A percentile compares a stretch with the other conserved stretches of the same genome.
Evolutionary conservation across 2,797 vertebrate species (phyloP).

Genomic region (Epinephelus coioides): DNA sequence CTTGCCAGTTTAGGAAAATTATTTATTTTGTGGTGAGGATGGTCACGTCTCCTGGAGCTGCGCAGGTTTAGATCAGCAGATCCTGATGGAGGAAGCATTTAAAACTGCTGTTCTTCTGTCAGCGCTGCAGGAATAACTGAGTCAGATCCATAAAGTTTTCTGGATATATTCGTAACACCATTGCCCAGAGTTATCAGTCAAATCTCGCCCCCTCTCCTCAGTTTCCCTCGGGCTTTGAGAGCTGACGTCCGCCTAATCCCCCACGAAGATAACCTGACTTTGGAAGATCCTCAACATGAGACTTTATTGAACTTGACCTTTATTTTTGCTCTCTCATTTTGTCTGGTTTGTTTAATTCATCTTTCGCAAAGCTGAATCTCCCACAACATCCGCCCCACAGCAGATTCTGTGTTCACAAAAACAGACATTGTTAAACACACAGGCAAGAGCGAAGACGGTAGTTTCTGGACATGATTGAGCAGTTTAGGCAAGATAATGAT

Average conservation of each 20-base stretch:
- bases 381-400: conserved; percentile 64
- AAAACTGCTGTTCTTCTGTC: conserved; percentile 30
- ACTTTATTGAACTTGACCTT: conserved; percentile 57
- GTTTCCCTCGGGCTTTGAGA: conserved; percentile 30
- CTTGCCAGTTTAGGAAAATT: conserved; percentile 14
- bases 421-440: conserved; percentile 46
- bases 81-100: conserved; percentile 17
- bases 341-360: conserved; percentile 61
- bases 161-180: conserved; percentile 24
- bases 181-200: conserved; percentile 57
- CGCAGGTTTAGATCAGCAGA: conserved; percentile 32
- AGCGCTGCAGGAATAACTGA: conserved; percentile 22
- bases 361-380: conserved; percentile 54
- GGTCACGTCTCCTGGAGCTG: conserved; percentile 25
- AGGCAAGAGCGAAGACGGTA: conserved; percentile 49
- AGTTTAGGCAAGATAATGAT: conserved; percentile 57
- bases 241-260: conserved; percentile 52
- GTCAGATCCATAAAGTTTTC: conserved; percentile 23
- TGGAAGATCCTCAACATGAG: conserved; percentile 30
- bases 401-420: conserved; percentile 51
- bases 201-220: conserved; percentile 25
- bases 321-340: conserved; percentile 55
- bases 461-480: conserved; percentile 54
- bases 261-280: conserved; percentile 41
- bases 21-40: conserved; percentile 22